Conservation (phyloP, 2,113 vertebrate species). For the Malurus cyaneus region DNA sequence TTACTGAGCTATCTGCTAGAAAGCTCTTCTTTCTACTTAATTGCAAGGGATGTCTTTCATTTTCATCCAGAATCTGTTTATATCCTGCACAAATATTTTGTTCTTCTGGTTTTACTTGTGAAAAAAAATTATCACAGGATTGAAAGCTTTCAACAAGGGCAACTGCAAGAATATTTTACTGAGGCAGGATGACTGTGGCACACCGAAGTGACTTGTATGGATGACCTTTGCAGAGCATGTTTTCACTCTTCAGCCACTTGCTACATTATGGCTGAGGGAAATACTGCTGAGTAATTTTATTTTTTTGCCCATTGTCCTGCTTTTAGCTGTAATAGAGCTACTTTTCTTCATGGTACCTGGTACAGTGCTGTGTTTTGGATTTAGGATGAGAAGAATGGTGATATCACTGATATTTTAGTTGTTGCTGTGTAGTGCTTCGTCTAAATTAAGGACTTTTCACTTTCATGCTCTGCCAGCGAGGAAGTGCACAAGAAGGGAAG, state of each 20-base stretch:
- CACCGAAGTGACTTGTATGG: neutral
- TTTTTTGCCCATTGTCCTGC: neutral
- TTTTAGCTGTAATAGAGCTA: neutral
- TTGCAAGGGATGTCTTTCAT: neutral
- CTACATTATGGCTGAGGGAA: neutral
- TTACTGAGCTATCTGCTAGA: neutral
- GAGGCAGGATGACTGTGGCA: neutral
- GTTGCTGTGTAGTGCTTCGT: neutral
- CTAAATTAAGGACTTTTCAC: neutral
- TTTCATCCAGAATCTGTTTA: neutral
- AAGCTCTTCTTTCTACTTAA: neutral
- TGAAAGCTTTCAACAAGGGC: neutral
- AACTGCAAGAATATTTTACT: neutral
- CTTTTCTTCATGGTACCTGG: neutral
- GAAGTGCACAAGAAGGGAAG: neutral
- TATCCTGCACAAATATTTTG: neutral
- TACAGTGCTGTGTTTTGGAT: neutral
- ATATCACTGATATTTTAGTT: neutral
- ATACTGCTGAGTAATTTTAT: neutral
- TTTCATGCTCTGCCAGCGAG: fast-evolving
- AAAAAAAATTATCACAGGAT: neutral
- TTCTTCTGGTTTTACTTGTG: neutral
- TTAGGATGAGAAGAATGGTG: neutral
- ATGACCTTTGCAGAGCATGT: neutral
- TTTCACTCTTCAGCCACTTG: neutral